Evolutionary conservation across 2,888 invertebrate genomes (phyloP).

Genomic region (Glaucopsyche alexis): DNA sequence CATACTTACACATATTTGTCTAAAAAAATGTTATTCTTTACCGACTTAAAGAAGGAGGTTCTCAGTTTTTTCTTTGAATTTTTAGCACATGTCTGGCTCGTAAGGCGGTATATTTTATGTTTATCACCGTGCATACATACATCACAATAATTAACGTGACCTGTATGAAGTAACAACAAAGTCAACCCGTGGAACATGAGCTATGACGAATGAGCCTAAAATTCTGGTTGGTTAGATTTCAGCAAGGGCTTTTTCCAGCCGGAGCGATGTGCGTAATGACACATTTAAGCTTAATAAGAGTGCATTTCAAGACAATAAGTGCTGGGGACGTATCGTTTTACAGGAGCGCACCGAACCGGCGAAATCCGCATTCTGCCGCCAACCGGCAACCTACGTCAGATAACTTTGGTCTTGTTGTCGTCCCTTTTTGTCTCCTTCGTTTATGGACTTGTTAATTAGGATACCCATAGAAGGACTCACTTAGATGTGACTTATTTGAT

Average conservation of each 20-base stretch:
- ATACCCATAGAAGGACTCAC: slow-evolving; percentile 8
- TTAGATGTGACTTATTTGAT: not conserved
- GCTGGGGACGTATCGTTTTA: not conserved
- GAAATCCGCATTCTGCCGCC: not conserved
- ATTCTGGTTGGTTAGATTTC: too few species aligned
- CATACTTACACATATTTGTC: too few species aligned
- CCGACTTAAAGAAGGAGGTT: too few species aligned
- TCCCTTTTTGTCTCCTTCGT: not conserved
- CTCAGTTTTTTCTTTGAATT: too few species aligned
- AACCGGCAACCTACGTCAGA: not conserved
- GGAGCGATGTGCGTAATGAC: not conserved
- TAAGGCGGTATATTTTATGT: too few species aligned
- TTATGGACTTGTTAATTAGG: slow-evolving; percentile 15
- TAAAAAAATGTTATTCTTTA: too few species aligned
- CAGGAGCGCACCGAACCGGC: slow-evolving; percentile 1
- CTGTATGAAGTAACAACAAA: too few species aligned
- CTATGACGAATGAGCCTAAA: too few species aligned
- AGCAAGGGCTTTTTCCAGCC: not conserved
- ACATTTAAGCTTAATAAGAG: slow-evolving; percentile 11
- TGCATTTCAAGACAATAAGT: slow-evolving; percentile 7
- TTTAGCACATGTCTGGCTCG: too few species aligned
- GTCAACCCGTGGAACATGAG: too few species aligned
- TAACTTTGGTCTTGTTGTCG: not conserved
- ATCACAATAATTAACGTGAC: too few species aligned
- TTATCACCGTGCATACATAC: too few species aligned